Evolutionary conservation across 2,888 invertebrate genomes (phyloP), one percentile per base, ranked within the genome.

Genomic region (Leptodirus hochenwartii): DNA sequence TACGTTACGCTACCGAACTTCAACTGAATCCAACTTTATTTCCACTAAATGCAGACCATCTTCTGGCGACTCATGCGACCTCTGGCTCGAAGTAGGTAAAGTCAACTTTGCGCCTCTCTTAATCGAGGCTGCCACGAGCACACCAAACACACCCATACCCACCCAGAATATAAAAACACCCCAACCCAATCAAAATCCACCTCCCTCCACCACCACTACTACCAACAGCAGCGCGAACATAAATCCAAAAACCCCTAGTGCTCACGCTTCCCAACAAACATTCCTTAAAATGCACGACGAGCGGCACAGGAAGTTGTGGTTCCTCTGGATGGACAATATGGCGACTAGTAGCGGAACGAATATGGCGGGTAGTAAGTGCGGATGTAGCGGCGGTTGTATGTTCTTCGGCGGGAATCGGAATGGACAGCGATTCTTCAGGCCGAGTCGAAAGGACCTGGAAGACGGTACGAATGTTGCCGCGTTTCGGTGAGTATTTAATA

Each of bases 331-430:
- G 0, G 74, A 77, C n/a, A n/a, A n/a, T n/a, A n/a, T n/a, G n/a
- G n/a, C n/a, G n/a, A n/a, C n/a, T n/a, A n/a, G n/a, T n/a, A n/a
- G n/a, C n/a, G n/a, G n/a, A 41, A 53, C 55, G 25, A 53, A 72
- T 40, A 62, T 64, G 33, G 59, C 69, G 0, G 39, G 47, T 12
- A 58, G 58, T 15, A 81, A 79, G 41, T 98, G 96, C 51, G 96
- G 95, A 1, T 98, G 96, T 51, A 78, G 81, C 16, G 96, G 96
- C 3, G 93, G 93, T 1, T 93, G 91, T 48, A 65, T 66, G 8
- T 98, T 98, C 59, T 96, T 96, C 49, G 96, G 93, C 2, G 74
- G 69, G 31, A 93, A 93, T 53, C 69, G 72, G 46, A 90, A 91
- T 51, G 95, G 93, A 0, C 59, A 70, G 8, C 71, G 73, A 39